Evolutionary conservation across 2,113 vertebrate genomes (phyloP), one percentile per base, ranked within the genome.

Genomic region (Lamprologus ornatipinnis): DNA sequence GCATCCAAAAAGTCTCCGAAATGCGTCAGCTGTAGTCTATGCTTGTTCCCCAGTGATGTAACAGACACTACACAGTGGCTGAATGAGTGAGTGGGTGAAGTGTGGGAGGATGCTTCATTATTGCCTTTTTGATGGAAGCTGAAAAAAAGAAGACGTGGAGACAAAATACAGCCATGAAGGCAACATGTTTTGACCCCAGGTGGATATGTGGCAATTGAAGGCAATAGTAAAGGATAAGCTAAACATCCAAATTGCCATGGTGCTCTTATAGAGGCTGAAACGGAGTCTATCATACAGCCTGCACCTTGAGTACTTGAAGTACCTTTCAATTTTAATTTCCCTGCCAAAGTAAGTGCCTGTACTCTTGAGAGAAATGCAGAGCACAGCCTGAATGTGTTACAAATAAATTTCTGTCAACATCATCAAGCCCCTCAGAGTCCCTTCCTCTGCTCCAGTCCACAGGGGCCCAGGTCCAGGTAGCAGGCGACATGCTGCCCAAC

Each of bases 401-500:
- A 79, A 19, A 21, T 19, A 13, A 63, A 35, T 47, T 78, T 51
- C 63, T 88, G 60, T 90, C 40, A 51, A 82, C 19, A 75, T 21
- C 54, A 42, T 68, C 35, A 73, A 21, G 23, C 28, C 88, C 23
- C 54, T 92, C 92, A 82, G 85, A 54, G n/a, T 90, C 80, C 58
- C 42, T 42, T 63, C 13, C 53, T 89, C 85, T 82, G 9, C 82
- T 96, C 47, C 94, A 99, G 98, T 99, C 98, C 91, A 99, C 98
- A 98, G 98, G 98, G 93, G 98, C 98, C 94, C 98, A 99, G 96
- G 98, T 99, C 70, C 98, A 99, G 91, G 98, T 99, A 95, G 98
- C 98, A 2, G 98, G 98, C 89, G 98, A 99, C 96, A 99, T 99
- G 98, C 96, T 99, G 95, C 98, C 98, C 94, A 99, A 99, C 95